phyloP scores from a whole-genome alignment of 2,797 vertebrate species.

The Esox lucius region DNA sequence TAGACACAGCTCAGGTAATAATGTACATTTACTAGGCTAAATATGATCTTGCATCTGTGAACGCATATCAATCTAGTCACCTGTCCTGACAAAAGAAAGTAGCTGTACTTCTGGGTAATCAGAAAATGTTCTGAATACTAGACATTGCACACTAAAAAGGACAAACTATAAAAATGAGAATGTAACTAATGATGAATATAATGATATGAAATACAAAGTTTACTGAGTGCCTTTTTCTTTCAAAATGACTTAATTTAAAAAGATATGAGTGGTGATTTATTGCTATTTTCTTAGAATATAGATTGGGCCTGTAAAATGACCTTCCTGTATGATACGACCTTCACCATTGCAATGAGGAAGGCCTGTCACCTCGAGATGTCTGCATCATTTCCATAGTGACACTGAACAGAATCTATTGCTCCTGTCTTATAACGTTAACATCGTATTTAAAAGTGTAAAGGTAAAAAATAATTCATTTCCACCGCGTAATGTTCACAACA shows the following conservation, averaged over 20 bases:
- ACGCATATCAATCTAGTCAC: no score
- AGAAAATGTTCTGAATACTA: background rate
- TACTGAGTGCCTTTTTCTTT: background rate
- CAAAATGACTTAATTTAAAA: background rate
- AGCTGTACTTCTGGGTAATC: no score
- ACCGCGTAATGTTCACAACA: background rate
- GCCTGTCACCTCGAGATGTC: background rate
- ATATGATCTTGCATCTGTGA: no score
- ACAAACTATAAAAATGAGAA: background rate
- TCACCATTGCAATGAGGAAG: slow-evolving; percentile 1
- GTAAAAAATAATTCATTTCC: background rate
- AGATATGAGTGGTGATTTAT: background rate
- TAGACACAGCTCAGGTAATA: no score
- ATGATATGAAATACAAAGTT: background rate
- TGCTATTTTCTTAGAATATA: background rate
- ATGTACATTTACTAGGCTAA: no score
- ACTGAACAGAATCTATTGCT: background rate
- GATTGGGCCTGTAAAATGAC: slow-evolving; percentile 18
- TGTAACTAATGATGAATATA: background rate
- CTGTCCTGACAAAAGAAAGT: no score
- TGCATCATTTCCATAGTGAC: background rate
- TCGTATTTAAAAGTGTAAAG: background rate
- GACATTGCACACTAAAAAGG: background rate
- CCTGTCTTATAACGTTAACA: background rate
- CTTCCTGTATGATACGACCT: slow-evolving; percentile 43